These are phyloP conservation scores for Biston stratarius DNA, from an alignment of 2,888 invertebrate species.

Conservation along the genomic window DNA sequence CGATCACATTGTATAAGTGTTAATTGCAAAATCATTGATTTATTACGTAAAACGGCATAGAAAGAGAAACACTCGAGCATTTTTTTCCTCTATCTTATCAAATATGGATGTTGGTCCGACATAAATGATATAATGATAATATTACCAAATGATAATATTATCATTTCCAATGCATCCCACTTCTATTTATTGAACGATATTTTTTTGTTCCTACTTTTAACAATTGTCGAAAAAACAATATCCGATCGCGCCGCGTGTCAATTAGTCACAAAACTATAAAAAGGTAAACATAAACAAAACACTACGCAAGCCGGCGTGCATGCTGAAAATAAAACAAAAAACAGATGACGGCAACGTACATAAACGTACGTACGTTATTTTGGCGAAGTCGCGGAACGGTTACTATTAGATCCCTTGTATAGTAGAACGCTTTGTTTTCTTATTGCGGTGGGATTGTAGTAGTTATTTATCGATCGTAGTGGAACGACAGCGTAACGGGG, in stretches of 20 bases:
- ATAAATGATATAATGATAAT: no score
- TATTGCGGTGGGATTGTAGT: conserved; percentile 36
- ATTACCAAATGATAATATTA: no score
- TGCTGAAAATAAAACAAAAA: conserved; percentile 34
- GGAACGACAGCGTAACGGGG: conserved; percentile 44
- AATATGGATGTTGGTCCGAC: background rate
- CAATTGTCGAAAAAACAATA: conserved; percentile 5
- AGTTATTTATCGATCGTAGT: conserved; percentile 51
- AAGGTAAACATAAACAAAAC: conserved; percentile 42
- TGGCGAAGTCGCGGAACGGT: conserved; percentile 44
- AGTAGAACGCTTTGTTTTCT: conserved; percentile 4
- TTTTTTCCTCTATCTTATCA: conserved; percentile 1
- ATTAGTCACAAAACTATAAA: conserved; percentile 29
- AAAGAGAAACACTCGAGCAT: background rate
- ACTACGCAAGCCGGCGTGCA: conserved; percentile 34
- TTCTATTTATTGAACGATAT: no score
- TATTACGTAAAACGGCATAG: background rate
- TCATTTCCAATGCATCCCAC: no score
- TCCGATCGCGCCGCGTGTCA: conserved; percentile 10
- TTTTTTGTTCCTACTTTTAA: background rate
- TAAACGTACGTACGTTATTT: conserved; percentile 64
- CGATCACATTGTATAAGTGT: background rate
- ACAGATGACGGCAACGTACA: conserved; percentile 42
- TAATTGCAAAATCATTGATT: background rate
- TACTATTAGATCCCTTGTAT: conserved; percentile 2